Base-by-base conservation (phyloP, 2,888 invertebrate species). In the Melinopterus prodromus region DNA sequence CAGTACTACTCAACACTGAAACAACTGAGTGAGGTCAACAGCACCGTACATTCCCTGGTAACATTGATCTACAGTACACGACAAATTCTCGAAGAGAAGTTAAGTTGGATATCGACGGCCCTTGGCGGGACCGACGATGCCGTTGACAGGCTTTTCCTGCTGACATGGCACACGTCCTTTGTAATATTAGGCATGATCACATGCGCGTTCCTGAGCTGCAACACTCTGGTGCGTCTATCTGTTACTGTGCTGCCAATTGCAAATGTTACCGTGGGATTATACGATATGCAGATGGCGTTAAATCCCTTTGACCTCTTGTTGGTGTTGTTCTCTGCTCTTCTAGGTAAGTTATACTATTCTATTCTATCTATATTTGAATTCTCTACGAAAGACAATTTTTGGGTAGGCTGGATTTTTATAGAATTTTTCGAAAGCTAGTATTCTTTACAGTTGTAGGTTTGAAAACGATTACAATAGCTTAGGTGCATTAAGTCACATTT, bases 1-100 rank as follows among this genome's bases (percentile, higher is more conserved):
- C 91, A 91, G 81, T 92, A 92, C 82, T 87, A 90, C 80, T 86
- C 88, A 70, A 91, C 92, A 0, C 86, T 92, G 69, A 84, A 88
- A 26, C 91, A 91, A 84, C 80, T 84, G 16, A 78, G 77, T 0
- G 83, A 91, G 85, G 91, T 92, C 70, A 92, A 92, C 82, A 86
- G 88, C 78, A 92, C 92, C 0, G 90, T 92, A 77, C 88, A 90
- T 81, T 86, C 86, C 78, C 81, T 90, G 35, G 87, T 88, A 1
- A 82, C 82, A 37, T 80, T 89, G 14, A 87, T 90, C 6, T 86
- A 86, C 26, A 86, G 86, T 4, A 89, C 89, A 4, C 85, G 86
- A 78, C 85, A 86, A 71, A 86, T 86, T 36, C 83, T 90, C 71
- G 89, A 90, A 80, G 87, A 88, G 77, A 85, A 86, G 37, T 80